Base-by-base conservation (phyloP, 2,797 vertebrate genomes). In the Tarsius wallacei region DNA sequence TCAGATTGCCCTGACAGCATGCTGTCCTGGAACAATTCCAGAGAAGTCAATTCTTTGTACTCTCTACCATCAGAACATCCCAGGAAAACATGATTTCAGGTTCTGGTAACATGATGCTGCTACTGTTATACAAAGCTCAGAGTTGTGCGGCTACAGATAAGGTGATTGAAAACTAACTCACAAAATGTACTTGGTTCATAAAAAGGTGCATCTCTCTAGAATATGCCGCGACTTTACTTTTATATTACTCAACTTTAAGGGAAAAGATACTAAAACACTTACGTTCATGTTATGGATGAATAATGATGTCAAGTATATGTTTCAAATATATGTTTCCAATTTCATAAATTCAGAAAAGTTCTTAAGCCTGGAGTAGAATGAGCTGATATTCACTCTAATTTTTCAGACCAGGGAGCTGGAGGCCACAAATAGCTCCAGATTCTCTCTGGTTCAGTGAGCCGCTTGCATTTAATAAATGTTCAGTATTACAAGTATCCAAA, bases 401-500 rank as follows among this genome's bases (percentile, higher is more conserved):
- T 98, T 94, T 98, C 97, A 96, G 93, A 95, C 93, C 93, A 97
- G 26, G 71, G 93, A 88, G 36, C 96, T 97, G 68, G 84, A 96
- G 68, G 82, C 90, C 78, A 92, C 5, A 36, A 87, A 96, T 81
- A 94, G 73, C 87, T 97, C 16, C 51, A 83, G 85, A 96, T 95
- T 97, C 92, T 97, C 87, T 70, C 31, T 96, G 81, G 87, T 31
- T 95, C 91, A 95, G n/a, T 94, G 53, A 85, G 13, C 70, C 92
- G 84, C 68, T 96, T 94, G 64, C 86, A 89, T 92, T 97, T 96
- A 97, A 97, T 97, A 98, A 96, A 89, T 94, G 57, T 88, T 95
- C 90, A 73, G 73, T 96, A 96, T 90, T 96, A 95, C 96, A 97
- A 92, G 84, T 36, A 95, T 84, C 92, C 80, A 96, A 96, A 92